Conservation (phyloP, 2,113 vertebrate genomes). For the Lethenteron camtschaticum region DNA sequence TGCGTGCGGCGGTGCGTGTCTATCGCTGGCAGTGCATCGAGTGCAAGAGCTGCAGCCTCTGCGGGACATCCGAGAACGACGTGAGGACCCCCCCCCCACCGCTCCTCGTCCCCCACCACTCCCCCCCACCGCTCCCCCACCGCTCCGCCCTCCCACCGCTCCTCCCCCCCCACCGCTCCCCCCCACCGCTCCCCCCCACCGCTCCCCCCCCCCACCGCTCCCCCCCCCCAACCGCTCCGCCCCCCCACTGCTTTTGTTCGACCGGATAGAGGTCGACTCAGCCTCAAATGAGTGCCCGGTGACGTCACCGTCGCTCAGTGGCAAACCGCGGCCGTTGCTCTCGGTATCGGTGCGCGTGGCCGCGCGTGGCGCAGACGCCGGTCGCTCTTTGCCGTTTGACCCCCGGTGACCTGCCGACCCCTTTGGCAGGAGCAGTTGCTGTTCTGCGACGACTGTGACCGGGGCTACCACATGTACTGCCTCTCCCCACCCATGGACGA, state of each 20-base stretch:
- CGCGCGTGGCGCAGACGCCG: too few species aligned
- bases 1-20: conserved; percentile 81
- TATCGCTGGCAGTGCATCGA: conserved; percentile 99
- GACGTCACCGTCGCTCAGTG: too few species aligned
- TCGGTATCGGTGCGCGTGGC: too few species aligned
- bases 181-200: too few species aligned
- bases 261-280: background rate
- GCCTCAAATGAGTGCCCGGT: too few species aligned
- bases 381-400: background rate
- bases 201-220: background rate
- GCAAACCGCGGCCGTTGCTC: too few species aligned
- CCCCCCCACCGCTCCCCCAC: conserved; percentile 7
- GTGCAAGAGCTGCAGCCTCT: conserved; percentile 95
- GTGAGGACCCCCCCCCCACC: conserved; percentile 18
- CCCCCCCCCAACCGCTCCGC: too few species aligned
- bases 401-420: conserved; percentile 2
- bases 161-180: conserved; percentile 3
- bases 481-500: conserved; percentile 35
- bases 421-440: conserved; percentile 31
- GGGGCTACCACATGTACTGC: conserved; percentile 44
- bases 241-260: background rate
- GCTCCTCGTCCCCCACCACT: background rate
- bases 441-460: conserved; percentile 40
- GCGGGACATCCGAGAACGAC: conserved; percentile 78
- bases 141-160: background rate